Base-by-base conservation (phyloP, 2,888 invertebrate species). In the Ormyrus labotus region DNA sequence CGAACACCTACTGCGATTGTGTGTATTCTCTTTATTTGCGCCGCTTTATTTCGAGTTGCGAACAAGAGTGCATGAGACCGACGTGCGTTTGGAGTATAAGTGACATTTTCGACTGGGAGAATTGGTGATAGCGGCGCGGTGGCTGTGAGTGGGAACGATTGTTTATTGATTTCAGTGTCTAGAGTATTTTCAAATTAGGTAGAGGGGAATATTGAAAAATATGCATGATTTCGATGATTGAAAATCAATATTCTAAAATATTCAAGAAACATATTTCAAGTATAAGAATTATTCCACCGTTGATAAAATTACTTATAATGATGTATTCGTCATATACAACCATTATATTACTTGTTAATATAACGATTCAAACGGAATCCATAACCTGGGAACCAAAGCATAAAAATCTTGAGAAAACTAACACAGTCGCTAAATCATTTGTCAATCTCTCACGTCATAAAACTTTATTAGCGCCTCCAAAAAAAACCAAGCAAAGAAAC, bases 1-100 rank as follows among this genome's bases (percentile, higher is more conserved):
- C 67, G 45, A 67, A 74, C 60, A n/a, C 67, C 67, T 74, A 74
- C 51, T 53, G 45, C 58, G 57, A 60, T 10, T 19, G 19, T 19
- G 19, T 19, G 1, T 60, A 53, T 65, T 65, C n/a, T 50, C 65
- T 58, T 19, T 19, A 65, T 58, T 67, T 57, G 58, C 19, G 48
- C 50, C 13, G 13, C 6, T 5, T 53, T 47, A 8, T 58, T n/a
- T 13, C 8, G 50, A 19, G 19, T 19, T 19, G 19, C 19, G 19
- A 19, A 19, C 19, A 19, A 19, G 19, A 19, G 19, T 1, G 19
- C 19, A 19, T 19, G 19, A 19, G 19, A 19, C 19, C 19, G 19
- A 19, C 19, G 19, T 19, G 19, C 19, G 19, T 19, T 19, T 19
- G 19, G 19, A 19, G 19, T 19, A 2, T 19, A 19, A 19, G 19